Base-by-base conservation (phyloP, 2,797 vertebrate genomes). In the Pitangus sulphuratus region DNA sequence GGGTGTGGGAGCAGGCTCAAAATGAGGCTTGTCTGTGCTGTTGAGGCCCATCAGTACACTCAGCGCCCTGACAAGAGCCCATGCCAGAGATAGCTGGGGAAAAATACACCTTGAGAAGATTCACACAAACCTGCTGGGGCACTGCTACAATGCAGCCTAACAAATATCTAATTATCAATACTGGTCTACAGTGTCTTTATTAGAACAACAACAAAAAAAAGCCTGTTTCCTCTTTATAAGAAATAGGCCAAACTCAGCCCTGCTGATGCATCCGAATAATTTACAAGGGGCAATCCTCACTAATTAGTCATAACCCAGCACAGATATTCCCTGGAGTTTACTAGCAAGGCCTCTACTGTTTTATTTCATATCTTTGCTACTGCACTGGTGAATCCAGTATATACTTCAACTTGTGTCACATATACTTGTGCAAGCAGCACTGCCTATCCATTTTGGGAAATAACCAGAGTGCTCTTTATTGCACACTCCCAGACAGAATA, bases 71-170 rank as follows among this genome's bases (percentile, higher is more conserved):
- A 28, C 19, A 68, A 68, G 12, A 60, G 20, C 14, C 35, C 24
- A 62, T 0, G 0, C 19, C 7, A 50, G 8, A 51, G 28, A 51
- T 4, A 62, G 24, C 0, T 35, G 30, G 2, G 11, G 22, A 9
- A 74, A 84, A 83, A 78, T 0, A 33, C 8, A 51, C 25, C 20
- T 22, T 24, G 25, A 21, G 24, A 81, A 84, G 33, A 64, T 1
- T 42, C 31, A 66, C 30, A 58, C 7, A 44, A 15, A 15, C 14
- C 31, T 65, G 45, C 4, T 33, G 61, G 12, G 44, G 8, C 54
- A 28, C 15, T 64, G 19, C 66, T 68, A 81, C 15, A 56, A 33
- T 3, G 21, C 2, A 74, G 15, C 64, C 51, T 26, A 91, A 22
- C 9, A 84, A 80, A 53, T 3, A 48, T 0, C 28, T 50, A 37